These are phyloP conservation scores for Spheniscus mendiculus DNA, from an alignment of 2,113 vertebrate genomes.

Conservation along the genomic window DNA sequence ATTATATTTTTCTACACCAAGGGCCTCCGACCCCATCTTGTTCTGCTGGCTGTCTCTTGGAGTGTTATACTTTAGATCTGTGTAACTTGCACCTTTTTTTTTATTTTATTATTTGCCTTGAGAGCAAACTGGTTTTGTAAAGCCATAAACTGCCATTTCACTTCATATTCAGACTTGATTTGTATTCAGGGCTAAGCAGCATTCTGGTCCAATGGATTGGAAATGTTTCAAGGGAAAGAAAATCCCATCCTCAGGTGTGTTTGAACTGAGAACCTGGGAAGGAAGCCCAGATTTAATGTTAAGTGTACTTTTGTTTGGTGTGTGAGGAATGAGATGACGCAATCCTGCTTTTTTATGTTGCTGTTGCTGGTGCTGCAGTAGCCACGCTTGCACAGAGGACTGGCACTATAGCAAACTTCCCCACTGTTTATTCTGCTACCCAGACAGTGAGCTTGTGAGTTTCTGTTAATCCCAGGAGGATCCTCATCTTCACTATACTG, in stretches of 20 bases:
- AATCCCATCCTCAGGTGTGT: neutral
- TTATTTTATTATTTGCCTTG: neutral
- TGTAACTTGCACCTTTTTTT: neutral
- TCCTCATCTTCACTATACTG: neutral
- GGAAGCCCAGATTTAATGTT: neutral
- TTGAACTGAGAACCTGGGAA: neutral
- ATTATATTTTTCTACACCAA: neutral
- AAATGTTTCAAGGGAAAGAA: neutral
- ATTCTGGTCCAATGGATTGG: neutral
- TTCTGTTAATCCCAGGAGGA: neutral
- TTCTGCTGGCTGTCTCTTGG: neutral
- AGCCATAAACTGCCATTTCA: neutral
- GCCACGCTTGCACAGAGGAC: fast-evolving
- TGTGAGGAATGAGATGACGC: neutral
- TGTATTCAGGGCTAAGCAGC: neutral
- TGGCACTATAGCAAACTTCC: neutral
- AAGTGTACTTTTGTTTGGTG: neutral
- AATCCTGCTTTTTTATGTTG: neutral
- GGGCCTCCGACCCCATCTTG: neutral
- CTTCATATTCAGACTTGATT: neutral
- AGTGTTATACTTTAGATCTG: neutral
- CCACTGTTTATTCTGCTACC: neutral
- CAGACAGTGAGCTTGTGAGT: neutral
- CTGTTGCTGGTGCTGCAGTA: neutral
- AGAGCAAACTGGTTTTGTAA: neutral